phyloP scores from a whole-genome alignment of 2,797 vertebrate genomes.

The Smutsia temminckii region DNA sequence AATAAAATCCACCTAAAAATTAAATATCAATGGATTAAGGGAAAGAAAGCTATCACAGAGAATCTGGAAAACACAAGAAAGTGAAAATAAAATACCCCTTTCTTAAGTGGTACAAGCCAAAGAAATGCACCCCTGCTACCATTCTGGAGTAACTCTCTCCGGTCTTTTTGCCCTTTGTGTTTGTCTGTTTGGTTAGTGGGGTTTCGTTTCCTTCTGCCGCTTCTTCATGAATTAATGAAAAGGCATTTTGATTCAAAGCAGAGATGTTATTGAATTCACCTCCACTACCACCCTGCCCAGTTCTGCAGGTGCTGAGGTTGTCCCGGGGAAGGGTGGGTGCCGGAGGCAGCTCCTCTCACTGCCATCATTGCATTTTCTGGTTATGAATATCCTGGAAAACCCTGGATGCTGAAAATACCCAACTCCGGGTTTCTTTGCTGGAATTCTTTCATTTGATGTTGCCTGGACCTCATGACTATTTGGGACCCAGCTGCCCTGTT shows the following conservation, averaged over 20 bases:
- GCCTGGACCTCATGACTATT: background rate
- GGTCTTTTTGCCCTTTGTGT: background rate
- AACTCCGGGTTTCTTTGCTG: background rate
- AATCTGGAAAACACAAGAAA: background rate
- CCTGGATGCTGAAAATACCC: background rate
- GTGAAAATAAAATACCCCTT: background rate
- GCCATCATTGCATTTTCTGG: background rate
- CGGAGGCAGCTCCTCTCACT: background rate
- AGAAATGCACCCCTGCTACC: background rate
- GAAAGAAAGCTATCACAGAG: background rate
- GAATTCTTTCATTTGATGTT: background rate
- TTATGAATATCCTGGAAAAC: background rate
- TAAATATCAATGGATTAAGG: background rate
- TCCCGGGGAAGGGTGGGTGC: accelerated
- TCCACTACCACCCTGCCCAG: too few relatives aligned
- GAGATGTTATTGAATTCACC: background rate
- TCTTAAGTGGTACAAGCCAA: background rate
- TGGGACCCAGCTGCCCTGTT: background rate
- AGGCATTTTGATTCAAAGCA: background rate
- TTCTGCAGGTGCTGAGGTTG: background rate
- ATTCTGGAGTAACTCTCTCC: too few relatives aligned
- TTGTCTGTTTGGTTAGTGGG: background rate
- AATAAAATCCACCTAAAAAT: conserved; percentile 39
- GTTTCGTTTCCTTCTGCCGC: background rate
- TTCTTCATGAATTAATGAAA: background rate